phyloP scores from a whole-genome alignment of 2,888 invertebrate genomes.

The Epiblema foenella region DNA sequence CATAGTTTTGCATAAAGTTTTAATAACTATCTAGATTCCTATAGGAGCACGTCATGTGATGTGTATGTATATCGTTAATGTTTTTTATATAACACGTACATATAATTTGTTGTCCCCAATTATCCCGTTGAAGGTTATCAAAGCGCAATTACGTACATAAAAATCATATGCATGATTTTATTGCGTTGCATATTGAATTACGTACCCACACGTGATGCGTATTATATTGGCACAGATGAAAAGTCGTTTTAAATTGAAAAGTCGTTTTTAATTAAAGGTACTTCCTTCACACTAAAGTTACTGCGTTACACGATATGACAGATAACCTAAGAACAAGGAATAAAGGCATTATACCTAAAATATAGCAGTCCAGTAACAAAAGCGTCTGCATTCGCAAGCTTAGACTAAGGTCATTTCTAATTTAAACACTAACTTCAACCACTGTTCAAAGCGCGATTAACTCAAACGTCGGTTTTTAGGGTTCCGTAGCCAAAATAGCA shows the following conservation, averaged over 20 bases:
- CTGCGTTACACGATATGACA: background rate
- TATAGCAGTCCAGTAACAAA: background rate
- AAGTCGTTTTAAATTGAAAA: background rate
- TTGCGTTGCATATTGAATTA: background rate
- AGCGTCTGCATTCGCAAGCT: background rate
- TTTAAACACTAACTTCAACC: background rate
- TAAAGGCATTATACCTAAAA: background rate
- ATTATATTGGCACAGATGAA: background rate
- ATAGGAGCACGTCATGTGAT: conserved; percentile 9
- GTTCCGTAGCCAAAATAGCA: too few relatives aligned
- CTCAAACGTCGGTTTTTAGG: background rate
- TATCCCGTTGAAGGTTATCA: conserved; percentile 19
- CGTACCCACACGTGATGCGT: background rate
- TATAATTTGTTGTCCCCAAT: conserved; percentile 18
- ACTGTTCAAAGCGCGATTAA: background rate
- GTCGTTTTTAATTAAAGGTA: background rate
- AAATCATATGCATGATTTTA: background rate
- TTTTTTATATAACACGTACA: background rate
- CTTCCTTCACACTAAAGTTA: background rate
- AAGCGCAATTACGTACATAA: conserved; percentile 14
- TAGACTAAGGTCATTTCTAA: background rate
- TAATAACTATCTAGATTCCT: background rate
- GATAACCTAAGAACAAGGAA: conserved; percentile 10
- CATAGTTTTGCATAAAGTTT: background rate
- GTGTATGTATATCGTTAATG: background rate